Evolutionary conservation across 2,888 invertebrate genomes (phyloP).

Genomic region (Napeogenes sylphis): DNA sequence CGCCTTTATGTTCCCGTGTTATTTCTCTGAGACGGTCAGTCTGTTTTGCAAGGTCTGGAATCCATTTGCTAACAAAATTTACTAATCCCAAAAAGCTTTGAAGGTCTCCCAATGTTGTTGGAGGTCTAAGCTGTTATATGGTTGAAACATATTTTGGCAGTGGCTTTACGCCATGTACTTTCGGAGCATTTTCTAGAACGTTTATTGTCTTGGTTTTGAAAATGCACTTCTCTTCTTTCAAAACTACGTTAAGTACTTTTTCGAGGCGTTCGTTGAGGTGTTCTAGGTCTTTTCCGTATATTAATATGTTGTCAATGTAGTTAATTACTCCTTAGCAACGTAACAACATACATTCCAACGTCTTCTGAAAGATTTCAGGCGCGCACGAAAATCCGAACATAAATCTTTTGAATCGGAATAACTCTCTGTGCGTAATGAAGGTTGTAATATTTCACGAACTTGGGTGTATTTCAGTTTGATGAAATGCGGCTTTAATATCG

Average conservation of each 20-base stretch:
- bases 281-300: conserved; percentile 22
- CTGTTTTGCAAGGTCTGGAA: conserved; percentile 30
- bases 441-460: conserved; percentile 35
- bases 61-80: conserved; percentile 35
- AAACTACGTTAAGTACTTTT: conserved; percentile 24
- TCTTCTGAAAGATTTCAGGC: conserved; percentile 35
- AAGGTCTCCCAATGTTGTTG: conserved; percentile 30
- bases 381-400: conserved; percentile 47
- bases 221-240: conserved; percentile 28
- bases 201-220: conserved; percentile 14
- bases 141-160: conserved; percentile 30
- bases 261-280: conserved; percentile 27
- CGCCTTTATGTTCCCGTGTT: conserved; percentile 14
- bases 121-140: conserved; percentile 27
- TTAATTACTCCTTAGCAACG: conserved; percentile 32
- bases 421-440: conserved; percentile 31
- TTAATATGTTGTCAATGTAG: conserved; percentile 37
- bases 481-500: conserved; percentile 36
- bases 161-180: conserved; percentile 27
- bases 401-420: conserved; percentile 41
- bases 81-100: conserved; percentile 37
- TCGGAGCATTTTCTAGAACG: conserved; percentile 31
- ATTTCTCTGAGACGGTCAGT: conserved; percentile 10
- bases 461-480: conserved; percentile 32
- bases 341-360: conserved; percentile 32